Percentiles rank a stretch among this genome's conserved stretches.
Conservation (phyloP, 2,888 invertebrate genomes). For the Platypus cylindrus region DNA sequence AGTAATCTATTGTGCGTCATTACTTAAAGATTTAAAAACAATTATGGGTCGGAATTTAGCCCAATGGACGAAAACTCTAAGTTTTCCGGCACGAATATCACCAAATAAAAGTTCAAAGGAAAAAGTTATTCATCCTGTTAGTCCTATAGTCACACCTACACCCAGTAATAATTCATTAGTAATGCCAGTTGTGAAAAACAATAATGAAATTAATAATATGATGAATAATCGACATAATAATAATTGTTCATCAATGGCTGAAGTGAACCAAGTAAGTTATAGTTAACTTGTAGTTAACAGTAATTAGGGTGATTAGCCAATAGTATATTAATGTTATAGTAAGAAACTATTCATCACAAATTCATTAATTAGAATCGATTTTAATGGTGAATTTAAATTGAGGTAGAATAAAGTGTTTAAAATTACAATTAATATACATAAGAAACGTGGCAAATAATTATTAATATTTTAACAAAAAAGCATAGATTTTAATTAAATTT, state of each 20-base stretch:
- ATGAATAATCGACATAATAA: constrained; percentile 27
- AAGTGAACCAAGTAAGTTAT: constrained; percentile 31
- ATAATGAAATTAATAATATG: constrained; percentile 32
- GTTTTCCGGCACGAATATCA: constrained; percentile 75
- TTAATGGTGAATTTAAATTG: too few species aligned
- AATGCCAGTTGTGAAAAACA: constrained; percentile 23
- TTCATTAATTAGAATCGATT: too few species aligned
- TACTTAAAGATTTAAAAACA: too few species aligned
- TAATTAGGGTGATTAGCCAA: not conserved
- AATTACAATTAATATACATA: too few species aligned
- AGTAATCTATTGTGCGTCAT: too few species aligned
- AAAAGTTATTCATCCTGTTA: constrained; percentile 45
- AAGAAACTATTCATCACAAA: too few species aligned
- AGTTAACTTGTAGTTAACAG: too few species aligned
- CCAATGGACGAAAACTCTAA: constrained; percentile 84
- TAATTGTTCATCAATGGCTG: constrained; percentile 25
- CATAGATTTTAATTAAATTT: too few species aligned
- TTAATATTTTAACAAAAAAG: too few species aligned
- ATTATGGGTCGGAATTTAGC: constrained; percentile 75
- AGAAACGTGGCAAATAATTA: too few species aligned
- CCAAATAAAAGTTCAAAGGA: constrained; percentile 70
- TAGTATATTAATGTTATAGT: constrained; percentile 1
- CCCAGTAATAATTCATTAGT: constrained; percentile 34
- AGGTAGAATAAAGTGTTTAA: too few species aligned
- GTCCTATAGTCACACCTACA: constrained; percentile 42